Percentiles rank a stretch among this genome's conserved stretches.
Evolutionary conservation across 2,113 vertebrate genomes (phyloP).

Genomic region (Meles meles): DNA sequence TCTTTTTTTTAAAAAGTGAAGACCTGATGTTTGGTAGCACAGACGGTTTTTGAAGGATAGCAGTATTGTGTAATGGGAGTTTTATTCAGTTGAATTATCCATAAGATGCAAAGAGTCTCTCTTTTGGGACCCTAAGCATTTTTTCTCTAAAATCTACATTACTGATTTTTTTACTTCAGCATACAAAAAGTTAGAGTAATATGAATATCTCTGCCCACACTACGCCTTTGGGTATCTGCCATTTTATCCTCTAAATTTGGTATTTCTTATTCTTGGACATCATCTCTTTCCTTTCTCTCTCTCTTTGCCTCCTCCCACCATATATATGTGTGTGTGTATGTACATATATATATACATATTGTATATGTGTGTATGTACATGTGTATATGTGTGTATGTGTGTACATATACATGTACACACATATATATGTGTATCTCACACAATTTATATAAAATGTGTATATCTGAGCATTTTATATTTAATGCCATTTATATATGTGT

Average conservation of each 20-base stretch:
- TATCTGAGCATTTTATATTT: not conserved
- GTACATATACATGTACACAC: no score
- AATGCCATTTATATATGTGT: not conserved
- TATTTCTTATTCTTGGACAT: not conserved
- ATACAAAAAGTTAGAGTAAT: not conserved
- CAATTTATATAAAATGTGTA: not conserved
- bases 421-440: not conserved
- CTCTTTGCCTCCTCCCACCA: not conserved
- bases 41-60: slow-evolving; percentile 4
- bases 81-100: not conserved
- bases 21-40: not conserved
- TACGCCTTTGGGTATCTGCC: not conserved
- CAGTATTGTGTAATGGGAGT: not conserved
- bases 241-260: not conserved
- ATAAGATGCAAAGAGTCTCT: not conserved
- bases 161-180: not conserved
- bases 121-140: not conserved
- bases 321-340: not conserved
- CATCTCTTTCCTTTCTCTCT: not conserved
- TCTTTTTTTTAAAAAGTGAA: not conserved
- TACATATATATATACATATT: not conserved
- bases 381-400: not conserved
- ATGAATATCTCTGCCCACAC: not conserved
- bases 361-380: not conserved
- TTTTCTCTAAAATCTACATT: not conserved